Conservation (phyloP, 2,797 vertebrate genomes). For the Sternarchorhynchus goeldii region DNA sequence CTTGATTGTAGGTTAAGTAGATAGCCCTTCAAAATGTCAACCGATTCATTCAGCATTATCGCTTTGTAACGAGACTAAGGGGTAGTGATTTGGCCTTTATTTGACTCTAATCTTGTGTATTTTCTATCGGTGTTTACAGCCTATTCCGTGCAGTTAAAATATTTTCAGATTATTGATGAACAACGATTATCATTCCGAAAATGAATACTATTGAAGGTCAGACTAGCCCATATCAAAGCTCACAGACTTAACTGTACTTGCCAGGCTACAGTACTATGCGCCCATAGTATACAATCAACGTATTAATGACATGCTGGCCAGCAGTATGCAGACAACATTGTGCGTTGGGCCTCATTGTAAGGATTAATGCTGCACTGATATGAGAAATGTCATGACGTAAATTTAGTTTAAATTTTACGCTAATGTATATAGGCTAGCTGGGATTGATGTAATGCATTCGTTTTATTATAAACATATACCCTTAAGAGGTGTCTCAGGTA, state of each 20-base stretch:
- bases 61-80: background rate
- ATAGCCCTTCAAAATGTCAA: conserved; percentile 41
- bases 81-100: conserved; percentile 13
- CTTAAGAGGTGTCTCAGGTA: conserved; percentile 8
- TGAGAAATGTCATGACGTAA: conserved; percentile 2
- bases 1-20: conserved; percentile 85
- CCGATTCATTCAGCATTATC: conserved; percentile 18
- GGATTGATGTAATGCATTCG: background rate
- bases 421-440: background rate
- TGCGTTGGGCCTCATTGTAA: background rate
- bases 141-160: conserved; percentile 9
- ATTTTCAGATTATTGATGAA: conserved; percentile 16
- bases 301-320: background rate
- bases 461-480: background rate
- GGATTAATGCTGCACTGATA: background rate
- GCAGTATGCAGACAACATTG: background rate
- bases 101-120: background rate
- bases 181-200: conserved; percentile 40
- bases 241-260: conserved; percentile 2
- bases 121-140: conserved; percentile 15
- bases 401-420: background rate
- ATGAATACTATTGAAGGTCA: conserved; percentile 57
- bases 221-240: conserved; percentile 31
- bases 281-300: background rate
- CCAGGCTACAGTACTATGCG: background rate